Evolutionary conservation across 2,113 vertebrate genomes (phyloP), one percentile per base, ranked within the genome.

Genomic region (Dicerorhinus sumatrensis): DNA sequence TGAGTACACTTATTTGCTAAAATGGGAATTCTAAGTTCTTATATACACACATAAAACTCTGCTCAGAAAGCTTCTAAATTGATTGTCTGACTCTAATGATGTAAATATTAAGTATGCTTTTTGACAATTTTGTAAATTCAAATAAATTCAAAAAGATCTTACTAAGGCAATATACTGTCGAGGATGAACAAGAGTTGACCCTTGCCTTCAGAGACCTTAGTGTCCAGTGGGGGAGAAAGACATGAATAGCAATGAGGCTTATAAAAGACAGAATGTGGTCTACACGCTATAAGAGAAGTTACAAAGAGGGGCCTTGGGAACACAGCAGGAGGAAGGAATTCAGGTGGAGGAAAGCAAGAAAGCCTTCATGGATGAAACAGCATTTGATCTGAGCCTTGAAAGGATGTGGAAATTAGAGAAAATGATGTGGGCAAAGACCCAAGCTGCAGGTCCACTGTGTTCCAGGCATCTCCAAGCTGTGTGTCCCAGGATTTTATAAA

Each of bases 41-140:
- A 70, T 60, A 56, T 63, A 93, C 13, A 48, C 1, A 62, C 8
- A 54, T 62, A 80, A 93, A 93, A 89, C 51, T 48, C 36, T 70
- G 31, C 17, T 92, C 33, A 73, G 13, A 80, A 85, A 94, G 11
- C 14, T 92, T 62, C 14, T 73, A 84, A 91, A 25, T 86, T 73
- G 84, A 76, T 60, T 54, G 7, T 60, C 14, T 77, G 36, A 81
- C 16, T 89, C 31, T 77, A 77, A 96, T 54, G 10, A 89, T 65
- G 23, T 36, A 85, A 84, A 46, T 62, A 63, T 21, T 73, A 93
- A 86, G 46, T 33, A 86, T 51, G 9, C 13, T 65, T 95, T 77
- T 87, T 54, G 51, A 70, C 18, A 91, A 60, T 79, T 95, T 92
- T 67, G 33, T 42, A 81, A 90, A 93, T 83, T 88, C 60, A 94